phyloP scores from a whole-genome alignment of 2,797 vertebrate genomes.

The Trematocara caparti region DNA sequence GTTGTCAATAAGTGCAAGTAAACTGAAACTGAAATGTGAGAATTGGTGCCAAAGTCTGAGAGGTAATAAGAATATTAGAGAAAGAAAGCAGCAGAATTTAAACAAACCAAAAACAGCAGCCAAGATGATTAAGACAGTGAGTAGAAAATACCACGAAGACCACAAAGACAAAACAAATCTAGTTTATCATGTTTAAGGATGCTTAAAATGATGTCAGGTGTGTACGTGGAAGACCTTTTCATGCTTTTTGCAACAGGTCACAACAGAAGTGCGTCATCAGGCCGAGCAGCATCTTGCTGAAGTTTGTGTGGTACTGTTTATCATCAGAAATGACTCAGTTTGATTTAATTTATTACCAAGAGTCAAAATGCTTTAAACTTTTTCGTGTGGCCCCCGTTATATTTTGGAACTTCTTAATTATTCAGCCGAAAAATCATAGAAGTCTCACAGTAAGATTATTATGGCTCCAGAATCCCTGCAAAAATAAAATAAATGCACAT shows the following conservation, averaged over 20 bases:
- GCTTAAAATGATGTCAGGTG: neutral
- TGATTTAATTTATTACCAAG: neutral
- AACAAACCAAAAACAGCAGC: neutral
- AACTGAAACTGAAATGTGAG: neutral
- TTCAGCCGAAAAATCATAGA: neutral
- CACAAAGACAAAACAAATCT: neutral
- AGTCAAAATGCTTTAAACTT: neutral
- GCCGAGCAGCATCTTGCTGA: neutral
- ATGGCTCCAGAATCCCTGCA: neutral
- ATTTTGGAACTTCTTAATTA: neutral
- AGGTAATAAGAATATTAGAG: neutral
- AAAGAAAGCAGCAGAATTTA: neutral
- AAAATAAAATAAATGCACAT: neutral
- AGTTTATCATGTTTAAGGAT: neutral
- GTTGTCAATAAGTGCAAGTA: neutral
- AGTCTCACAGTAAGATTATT: neutral
- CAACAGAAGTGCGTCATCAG: neutral
- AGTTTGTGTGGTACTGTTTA: neutral
- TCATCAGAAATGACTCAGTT: neutral
- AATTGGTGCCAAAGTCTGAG: neutral
- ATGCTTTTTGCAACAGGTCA: neutral
- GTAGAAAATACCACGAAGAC: neutral
- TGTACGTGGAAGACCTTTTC: neutral
- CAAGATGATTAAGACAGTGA: neutral
- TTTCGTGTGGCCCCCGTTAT: neutral